These are phyloP conservation scores for Neosilurus mollespiculum DNA, from an alignment of 2,797 vertebrate genomes.

Conservation along the genomic window DNA sequence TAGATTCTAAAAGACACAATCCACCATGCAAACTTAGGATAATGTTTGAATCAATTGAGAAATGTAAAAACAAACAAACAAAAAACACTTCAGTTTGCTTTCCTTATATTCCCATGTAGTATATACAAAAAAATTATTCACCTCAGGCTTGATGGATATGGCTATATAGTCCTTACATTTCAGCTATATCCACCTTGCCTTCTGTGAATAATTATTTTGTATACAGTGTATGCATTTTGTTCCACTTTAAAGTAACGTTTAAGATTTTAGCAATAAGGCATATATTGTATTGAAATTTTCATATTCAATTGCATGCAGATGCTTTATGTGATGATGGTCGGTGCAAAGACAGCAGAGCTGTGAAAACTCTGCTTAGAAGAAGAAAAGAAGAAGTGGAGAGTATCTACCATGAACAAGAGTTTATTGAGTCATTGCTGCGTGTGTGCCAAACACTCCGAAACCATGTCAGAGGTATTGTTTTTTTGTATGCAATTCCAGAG, in stretches of 20 bases:
- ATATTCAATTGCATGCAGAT: conserved; percentile 57
- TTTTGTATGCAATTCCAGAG: background rate
- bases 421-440: conserved; percentile 72
- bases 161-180: no score
- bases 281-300: background rate
- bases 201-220: no score
- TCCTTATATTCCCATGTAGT: no score
- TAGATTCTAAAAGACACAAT: no score
- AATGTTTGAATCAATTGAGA: no score
- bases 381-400: conserved; percentile 68
- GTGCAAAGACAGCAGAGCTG: conserved; percentile 60
- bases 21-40: no score
- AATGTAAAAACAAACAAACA: no score
- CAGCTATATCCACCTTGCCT: no score
- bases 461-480: conserved; percentile 73
- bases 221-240: background rate
- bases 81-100: no score
- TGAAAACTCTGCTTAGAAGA: conserved; percentile 66
- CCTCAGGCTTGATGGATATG: no score
- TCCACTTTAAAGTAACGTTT: background rate
- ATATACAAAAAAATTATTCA: no score
- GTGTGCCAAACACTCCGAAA: conserved; percentile 74
- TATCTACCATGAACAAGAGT: conserved; percentile 70
- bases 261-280: background rate
- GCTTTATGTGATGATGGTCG: conserved; percentile 63